phyloP scores from a whole-genome alignment of 53 echinoderm and acorn worm genomes.

The Luidia sarsii region DNA sequence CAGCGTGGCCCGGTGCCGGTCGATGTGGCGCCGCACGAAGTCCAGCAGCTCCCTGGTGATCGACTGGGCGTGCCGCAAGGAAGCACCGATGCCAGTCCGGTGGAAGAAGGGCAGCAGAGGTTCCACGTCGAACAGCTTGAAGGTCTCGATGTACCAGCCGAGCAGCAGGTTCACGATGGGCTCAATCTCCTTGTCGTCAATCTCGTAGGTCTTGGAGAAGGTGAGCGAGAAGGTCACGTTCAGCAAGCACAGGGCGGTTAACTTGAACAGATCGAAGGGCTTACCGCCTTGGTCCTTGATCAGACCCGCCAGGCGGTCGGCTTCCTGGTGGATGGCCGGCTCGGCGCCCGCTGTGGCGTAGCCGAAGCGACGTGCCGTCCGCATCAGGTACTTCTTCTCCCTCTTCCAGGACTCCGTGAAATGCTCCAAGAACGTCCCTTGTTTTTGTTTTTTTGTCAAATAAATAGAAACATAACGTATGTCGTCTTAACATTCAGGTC shows the following conservation, averaged over 20 bases:
- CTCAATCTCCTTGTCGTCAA: constrained; percentile 12
- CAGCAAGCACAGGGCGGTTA: constrained; percentile 1
- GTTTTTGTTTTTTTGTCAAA: too few species aligned
- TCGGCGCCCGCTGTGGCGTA: constrained; percentile 18
- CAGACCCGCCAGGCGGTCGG: constrained; percentile 11
- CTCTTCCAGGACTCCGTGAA: constrained; percentile 33
- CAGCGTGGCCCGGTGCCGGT: neutral
- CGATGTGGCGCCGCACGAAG: constrained; percentile 34
- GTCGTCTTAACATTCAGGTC: neutral
- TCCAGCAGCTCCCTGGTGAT: constrained; percentile 7
- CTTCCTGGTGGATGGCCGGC: constrained; percentile 3
- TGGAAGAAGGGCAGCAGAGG: constrained; percentile 29
- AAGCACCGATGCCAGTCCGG: neutral
- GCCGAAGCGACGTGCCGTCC: constrained; percentile 32
- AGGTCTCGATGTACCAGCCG: constrained; percentile 18
- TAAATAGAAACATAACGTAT: neutral
- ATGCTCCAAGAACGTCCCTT: constrained; percentile 30
- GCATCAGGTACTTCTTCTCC: too few species aligned
- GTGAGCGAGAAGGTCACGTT: constrained; percentile 31
- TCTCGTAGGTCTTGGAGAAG: constrained; percentile 20
- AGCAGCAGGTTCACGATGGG: neutral
- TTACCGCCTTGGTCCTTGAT: constrained; percentile 13
- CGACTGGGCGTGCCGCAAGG: neutral
- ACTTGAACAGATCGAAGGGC: neutral
- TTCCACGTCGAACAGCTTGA: constrained; percentile 31